Percentiles rank a stretch among this genome's conserved stretches.
Evolutionary conservation across 1,140 invertebrate species (phyloP).

Genomic region (Melipona quadrifasciata): DNA sequence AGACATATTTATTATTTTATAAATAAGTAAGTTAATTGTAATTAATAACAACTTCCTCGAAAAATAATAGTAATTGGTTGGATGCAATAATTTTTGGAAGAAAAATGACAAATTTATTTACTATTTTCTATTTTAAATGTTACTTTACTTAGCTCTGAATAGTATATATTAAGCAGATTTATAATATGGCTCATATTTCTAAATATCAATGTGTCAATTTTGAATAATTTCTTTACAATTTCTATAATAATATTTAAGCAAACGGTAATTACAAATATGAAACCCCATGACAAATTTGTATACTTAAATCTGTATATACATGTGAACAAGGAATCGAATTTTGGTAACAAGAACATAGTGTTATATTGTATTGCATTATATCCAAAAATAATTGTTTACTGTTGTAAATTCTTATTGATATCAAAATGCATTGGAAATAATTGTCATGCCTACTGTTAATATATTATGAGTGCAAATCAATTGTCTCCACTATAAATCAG

Average conservation of each 20-base stretch:
- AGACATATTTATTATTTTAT: background rate
- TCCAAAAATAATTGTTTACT: constrained; percentile 26
- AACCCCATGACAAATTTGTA: constrained; percentile 56
- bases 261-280: constrained; percentile 46
- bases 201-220: constrained; percentile 41
- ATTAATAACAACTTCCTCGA: background rate
- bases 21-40: background rate
- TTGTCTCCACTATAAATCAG: constrained; percentile 30
- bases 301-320: constrained; percentile 40
- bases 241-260: constrained; percentile 29
- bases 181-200: background rate
- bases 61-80: background rate
- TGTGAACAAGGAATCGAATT: constrained; percentile 40
- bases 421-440: constrained; percentile 32
- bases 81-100: background rate
- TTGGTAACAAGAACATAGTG: constrained; percentile 36
- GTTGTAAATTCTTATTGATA: constrained; percentile 46
- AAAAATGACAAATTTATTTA: background rate
- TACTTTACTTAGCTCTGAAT: constrained; percentile 38
- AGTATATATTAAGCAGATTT: constrained; percentile 6
- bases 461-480: constrained; percentile 49
- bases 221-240: constrained; percentile 35
- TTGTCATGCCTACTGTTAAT: constrained; percentile 39
- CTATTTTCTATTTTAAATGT: background rate
- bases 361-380: constrained; percentile 44